Evolutionary conservation across 2,113 vertebrate genomes (phyloP).

Genomic region (Phrynosoma platyrhinos): DNA sequence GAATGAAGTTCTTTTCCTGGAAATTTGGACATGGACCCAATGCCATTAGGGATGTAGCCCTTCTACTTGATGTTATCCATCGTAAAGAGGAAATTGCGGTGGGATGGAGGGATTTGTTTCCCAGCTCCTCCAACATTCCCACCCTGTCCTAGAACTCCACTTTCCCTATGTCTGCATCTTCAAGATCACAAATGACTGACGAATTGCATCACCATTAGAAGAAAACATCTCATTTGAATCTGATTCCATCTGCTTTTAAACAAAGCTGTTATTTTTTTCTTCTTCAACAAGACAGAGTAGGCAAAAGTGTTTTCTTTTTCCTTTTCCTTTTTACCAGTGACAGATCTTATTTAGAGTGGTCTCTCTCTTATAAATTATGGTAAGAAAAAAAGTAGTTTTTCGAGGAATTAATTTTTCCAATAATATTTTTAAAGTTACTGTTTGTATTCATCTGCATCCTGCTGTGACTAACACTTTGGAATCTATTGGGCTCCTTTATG

Average conservation of each 20-base stretch:
- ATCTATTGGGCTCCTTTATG: background rate
- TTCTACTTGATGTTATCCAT: background rate
- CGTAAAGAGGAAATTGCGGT: too few relatives aligned
- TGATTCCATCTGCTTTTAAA: constrained; percentile 16
- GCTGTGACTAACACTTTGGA: background rate
- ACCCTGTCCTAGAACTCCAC: background rate
- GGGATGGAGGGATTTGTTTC: too few relatives aligned
- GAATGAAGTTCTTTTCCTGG: background rate
- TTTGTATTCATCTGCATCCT: background rate
- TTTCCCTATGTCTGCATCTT: constrained; percentile 23
- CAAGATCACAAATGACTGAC: constrained; percentile 62
- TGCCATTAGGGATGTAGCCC: background rate
- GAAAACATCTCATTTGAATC: background rate
- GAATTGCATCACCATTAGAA: background rate
- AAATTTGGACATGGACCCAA: background rate
- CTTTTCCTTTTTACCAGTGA: background rate
- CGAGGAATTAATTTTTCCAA: constrained; percentile 18
- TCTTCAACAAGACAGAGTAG: background rate
- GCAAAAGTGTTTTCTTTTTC: background rate
- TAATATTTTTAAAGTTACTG: background rate
- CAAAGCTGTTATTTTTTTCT: constrained; percentile 14
- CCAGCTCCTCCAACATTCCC: background rate
- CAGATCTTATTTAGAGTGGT: background rate
- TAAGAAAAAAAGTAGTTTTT: background rate
- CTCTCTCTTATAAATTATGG: background rate